A percentile compares a stretch with the other conserved stretches of the same genome.
Conservation (phyloP, 2,888 invertebrate genomes). For the Hoplodrina ambigua region DNA sequence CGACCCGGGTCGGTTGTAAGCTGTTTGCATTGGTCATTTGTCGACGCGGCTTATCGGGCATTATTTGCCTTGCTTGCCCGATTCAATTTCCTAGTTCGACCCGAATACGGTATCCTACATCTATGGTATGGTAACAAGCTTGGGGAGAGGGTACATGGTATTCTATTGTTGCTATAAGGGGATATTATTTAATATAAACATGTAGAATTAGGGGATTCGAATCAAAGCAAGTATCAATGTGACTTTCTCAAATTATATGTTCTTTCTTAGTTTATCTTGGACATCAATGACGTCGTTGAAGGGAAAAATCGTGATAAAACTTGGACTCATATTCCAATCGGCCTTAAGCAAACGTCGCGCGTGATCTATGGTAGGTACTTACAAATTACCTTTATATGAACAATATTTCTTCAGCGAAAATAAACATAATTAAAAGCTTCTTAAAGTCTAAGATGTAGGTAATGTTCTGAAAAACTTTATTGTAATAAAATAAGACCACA, state of each 20-base stretch:
- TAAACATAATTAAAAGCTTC: neutral
- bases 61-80: slow-evolving; percentile 68
- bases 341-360: no score
- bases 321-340: no score
- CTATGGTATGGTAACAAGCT: slow-evolving; percentile 46
- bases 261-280: no score
- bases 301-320: no score
- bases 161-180: slow-evolving; percentile 48
- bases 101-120: slow-evolving; percentile 51
- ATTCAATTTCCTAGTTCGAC: slow-evolving; percentile 66
- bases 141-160: slow-evolving; percentile 30
- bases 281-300: no score
- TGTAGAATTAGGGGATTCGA: neutral
- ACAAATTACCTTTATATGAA: slow-evolving; percentile 1
- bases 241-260: no score
- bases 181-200: slow-evolving; percentile 13
- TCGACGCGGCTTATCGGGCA: slow-evolving; percentile 70
- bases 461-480: neutral
- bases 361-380: neutral
- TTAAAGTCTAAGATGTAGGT: neutral
- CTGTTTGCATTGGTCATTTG: slow-evolving; percentile 75
- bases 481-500: neutral
- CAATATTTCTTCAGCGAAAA: slow-evolving; percentile 8
- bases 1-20: slow-evolving; percentile 64
- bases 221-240: no score